These are phyloP conservation scores for Chromis chromis DNA, from an alignment of 2,797 vertebrate genomes.

Conservation along the genomic window DNA sequence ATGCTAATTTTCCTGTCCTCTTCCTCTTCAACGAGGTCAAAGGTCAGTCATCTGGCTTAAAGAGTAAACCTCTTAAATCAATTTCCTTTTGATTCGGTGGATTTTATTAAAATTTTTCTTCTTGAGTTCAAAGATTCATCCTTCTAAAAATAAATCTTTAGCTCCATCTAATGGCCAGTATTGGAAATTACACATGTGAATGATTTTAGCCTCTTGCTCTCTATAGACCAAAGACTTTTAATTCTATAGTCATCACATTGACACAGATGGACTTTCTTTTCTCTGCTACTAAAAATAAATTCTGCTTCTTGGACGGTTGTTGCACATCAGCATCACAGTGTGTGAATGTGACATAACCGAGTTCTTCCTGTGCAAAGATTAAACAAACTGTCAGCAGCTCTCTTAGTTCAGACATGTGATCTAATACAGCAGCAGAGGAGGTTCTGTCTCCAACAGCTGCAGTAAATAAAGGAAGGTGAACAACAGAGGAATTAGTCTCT, in stretches of 20 bases:
- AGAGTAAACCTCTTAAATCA: background rate
- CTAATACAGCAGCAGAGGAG: background rate
- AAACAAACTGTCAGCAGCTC: too few relatives aligned
- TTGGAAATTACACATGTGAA: too few relatives aligned
- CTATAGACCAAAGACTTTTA: too few relatives aligned
- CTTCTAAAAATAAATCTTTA: constrained; percentile 31
- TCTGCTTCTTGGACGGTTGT: too few relatives aligned
- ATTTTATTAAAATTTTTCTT: background rate
- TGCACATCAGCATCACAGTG: too few relatives aligned
- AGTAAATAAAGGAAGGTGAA: constrained; percentile 2
- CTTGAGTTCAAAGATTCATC: background rate
- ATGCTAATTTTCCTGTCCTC: background rate
- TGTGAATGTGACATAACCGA: too few relatives aligned
- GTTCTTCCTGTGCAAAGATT: too few relatives aligned
- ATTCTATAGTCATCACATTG: too few relatives aligned
- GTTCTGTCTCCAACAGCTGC: background rate
- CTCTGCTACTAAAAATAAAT: too few relatives aligned
- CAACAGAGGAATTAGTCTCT: background rate
- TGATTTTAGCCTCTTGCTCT: too few relatives aligned
- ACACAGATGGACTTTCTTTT: too few relatives aligned
- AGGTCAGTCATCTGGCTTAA: background rate
- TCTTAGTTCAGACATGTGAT: too few relatives aligned
- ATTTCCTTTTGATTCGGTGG: background rate
- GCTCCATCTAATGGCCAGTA: constrained; percentile 60
- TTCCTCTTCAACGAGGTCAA: background rate